phyloP scores from a whole-genome alignment of 2,888 invertebrate species.

The Piscicola geometra region DNA sequence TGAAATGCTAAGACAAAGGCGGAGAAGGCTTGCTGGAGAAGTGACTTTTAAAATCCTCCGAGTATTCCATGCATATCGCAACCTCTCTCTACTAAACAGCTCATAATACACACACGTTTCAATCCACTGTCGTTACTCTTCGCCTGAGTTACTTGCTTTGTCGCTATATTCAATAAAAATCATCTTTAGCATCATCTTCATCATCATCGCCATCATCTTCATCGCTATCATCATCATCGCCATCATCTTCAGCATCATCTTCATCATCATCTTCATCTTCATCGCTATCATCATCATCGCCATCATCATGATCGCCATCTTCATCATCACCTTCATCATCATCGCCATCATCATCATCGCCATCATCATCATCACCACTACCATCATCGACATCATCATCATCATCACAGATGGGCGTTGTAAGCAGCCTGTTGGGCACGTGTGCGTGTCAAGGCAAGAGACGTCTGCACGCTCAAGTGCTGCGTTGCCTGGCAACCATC shows the following conservation, averaged over 20 bases:
- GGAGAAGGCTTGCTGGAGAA: too few relatives aligned
- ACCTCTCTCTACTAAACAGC: too few relatives aligned
- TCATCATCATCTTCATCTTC: slow-evolving; percentile 8
- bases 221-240: not conserved
- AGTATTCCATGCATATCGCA: too few relatives aligned
- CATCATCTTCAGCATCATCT: not conserved
- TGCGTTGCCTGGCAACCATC: slow-evolving; percentile 7
- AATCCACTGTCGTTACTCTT: too few relatives aligned
- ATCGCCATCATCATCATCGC: not conserved
- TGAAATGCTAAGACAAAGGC: too few relatives aligned
- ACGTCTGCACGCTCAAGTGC: not conserved
- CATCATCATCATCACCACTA: not conserved
- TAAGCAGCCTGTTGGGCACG: not conserved
- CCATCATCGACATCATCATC: too few relatives aligned
- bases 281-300: slow-evolving; percentile 11
- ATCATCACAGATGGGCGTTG: not conserved
- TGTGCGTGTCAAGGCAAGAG: not conserved
- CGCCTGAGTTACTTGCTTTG: too few relatives aligned
- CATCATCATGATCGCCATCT: not conserved
- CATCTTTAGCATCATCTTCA: not conserved
- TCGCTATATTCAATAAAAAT: too few relatives aligned
- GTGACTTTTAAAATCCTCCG: too few relatives aligned
- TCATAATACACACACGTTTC: too few relatives aligned
- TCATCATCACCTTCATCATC: not conserved
- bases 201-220: slow-evolving; percentile 13